Conservation (phyloP, 2,113 vertebrate species). For the Condylura cristata region DNA sequence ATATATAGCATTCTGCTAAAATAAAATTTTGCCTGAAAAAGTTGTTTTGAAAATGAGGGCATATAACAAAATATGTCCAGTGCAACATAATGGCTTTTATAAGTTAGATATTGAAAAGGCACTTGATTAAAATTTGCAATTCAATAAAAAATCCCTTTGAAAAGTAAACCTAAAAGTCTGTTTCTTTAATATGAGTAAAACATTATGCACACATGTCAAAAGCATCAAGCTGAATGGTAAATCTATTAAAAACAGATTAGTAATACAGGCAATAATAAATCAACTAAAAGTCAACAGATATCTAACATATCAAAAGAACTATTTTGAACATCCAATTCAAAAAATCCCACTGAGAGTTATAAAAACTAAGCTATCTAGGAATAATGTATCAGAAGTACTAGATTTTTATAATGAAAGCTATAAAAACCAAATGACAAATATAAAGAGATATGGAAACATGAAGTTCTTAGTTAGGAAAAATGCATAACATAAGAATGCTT, state of each 20-base stretch:
- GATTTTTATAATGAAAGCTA: not conserved
- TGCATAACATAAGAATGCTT: not conserved
- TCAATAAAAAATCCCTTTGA: not conserved
- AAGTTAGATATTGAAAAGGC: not conserved
- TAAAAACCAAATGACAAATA: not conserved
- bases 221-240: not conserved
- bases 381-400: not conserved
- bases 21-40: not conserved
- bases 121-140: not conserved
- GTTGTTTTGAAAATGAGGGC: not conserved
- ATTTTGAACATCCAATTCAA: not conserved
- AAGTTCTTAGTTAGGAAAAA: not conserved
- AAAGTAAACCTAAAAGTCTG: not conserved
- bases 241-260: not conserved
- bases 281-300: not conserved
- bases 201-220: not conserved
- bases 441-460: not conserved
- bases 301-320: not conserved
- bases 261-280: not conserved
- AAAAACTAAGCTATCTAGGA: not conserved
- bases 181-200: not conserved
- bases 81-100: not conserved
- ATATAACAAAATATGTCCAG: not conserved
- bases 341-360: not conserved
- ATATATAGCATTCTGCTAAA: not conserved